These are phyloP conservation scores for Apogon hyalosoma DNA, from an alignment of 2,797 vertebrate species.

Conservation along the genomic window DNA sequence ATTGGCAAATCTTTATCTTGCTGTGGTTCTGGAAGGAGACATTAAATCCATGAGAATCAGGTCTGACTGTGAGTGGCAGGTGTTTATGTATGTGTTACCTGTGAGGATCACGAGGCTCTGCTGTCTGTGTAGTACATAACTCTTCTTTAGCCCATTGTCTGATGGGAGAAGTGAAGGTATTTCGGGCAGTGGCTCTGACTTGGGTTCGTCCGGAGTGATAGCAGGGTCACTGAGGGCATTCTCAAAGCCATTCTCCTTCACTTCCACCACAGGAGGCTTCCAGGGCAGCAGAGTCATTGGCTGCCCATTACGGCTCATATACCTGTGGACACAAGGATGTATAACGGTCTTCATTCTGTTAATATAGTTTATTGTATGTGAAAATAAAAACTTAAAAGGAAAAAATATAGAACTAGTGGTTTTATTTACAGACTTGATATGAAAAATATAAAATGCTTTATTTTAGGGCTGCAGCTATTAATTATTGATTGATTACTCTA, in stretches of 20 bases:
- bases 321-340: slow-evolving; percentile 55
- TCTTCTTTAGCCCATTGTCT: slow-evolving; percentile 63
- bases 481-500: too few relatives aligned
- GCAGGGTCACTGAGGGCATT: slow-evolving; percentile 56
- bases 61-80: not conserved
- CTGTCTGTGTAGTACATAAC: slow-evolving; percentile 69
- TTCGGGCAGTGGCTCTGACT: slow-evolving; percentile 78
- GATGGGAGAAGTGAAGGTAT: slow-evolving; percentile 63
- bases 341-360: too few relatives aligned
- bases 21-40: slow-evolving; percentile 72
- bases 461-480: too few relatives aligned
- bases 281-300: slow-evolving; percentile 63
- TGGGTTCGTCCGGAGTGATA: slow-evolving; percentile 76
- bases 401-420: too few relatives aligned
- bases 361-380: not conserved
- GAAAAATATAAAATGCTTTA: too few relatives aligned
- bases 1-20: slow-evolving; percentile 81
- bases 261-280: slow-evolving; percentile 53
- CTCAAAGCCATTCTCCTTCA: slow-evolving; percentile 68
- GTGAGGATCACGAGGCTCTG: slow-evolving; percentile 82
- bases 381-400: not conserved
- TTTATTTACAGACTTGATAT: too few relatives aligned
- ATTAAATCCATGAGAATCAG: slow-evolving; percentile 21
- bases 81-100: slow-evolving; percentile 63
- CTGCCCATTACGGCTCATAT: slow-evolving; percentile 55